Percentiles rank a stretch among this genome's conserved stretches.
These are phyloP conservation scores for Cichladusa arquata DNA, from an alignment of 2,113 vertebrate genomes.

Conservation along the genomic window DNA sequence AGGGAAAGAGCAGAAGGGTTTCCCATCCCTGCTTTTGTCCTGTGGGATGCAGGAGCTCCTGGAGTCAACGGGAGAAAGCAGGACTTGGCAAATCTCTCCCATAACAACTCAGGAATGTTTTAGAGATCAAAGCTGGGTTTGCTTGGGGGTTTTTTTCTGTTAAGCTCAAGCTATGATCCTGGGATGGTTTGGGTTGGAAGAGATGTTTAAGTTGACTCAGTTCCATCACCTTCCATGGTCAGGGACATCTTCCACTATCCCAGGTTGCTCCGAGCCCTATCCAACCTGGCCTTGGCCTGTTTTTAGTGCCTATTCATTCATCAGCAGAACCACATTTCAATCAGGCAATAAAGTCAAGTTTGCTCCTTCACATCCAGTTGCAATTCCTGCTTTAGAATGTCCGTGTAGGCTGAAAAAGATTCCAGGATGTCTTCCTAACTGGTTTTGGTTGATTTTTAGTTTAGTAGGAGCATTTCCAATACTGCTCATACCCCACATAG, in stretches of 20 bases:
- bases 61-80: background rate
- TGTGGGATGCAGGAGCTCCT: background rate
- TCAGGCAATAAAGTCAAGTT: background rate
- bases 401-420: background rate
- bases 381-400: background rate
- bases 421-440: background rate
- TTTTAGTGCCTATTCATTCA: background rate
- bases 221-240: background rate
- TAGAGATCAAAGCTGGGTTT: background rate
- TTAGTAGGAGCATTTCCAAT: background rate
- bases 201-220: background rate
- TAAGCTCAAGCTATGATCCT: background rate
- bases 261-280: background rate
- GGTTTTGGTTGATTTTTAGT: background rate
- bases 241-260: background rate
- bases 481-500: background rate
- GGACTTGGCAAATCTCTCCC: background rate
- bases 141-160: background rate
- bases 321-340: background rate
- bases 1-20: background rate
- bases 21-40: background rate
- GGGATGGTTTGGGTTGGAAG: background rate
- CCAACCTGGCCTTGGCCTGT: background rate
- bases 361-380: background rate
- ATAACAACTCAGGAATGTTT: background rate